Conservation (phyloP, 2,888 invertebrate genomes). For the Drosophila kuntzei region DNA sequence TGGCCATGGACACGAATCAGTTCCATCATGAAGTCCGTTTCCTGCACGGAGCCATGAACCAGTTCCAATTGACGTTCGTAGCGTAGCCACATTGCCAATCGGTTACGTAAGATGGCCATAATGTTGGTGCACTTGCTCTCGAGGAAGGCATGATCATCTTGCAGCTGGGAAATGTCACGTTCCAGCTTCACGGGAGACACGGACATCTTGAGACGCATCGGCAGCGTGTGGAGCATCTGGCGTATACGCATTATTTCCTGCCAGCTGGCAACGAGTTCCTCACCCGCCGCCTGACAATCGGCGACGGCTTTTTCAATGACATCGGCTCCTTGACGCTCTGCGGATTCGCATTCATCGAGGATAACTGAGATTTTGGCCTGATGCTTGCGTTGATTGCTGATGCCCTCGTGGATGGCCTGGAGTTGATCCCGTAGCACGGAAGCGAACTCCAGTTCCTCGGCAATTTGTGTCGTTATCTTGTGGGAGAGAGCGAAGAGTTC, state of each 20-base stretch:
- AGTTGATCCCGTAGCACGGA: conserved; percentile 91
- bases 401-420: conserved; percentile 90
- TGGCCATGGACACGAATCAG: conserved; percentile 93
- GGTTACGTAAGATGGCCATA: conserved; percentile 88
- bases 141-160: conserved; percentile 91
- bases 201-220: conserved; percentile 90
- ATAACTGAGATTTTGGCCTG: conserved; percentile 89
- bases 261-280: conserved; percentile 91
- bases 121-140: conserved; percentile 90
- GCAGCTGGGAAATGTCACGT: conserved; percentile 90
- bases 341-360: conserved; percentile 90
- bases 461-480: conserved; percentile 89
- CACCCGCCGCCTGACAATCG: conserved; percentile 90
- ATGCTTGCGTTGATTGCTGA: conserved; percentile 89
- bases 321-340: conserved; percentile 91
- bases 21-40: conserved; percentile 95
- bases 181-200: conserved; percentile 92
- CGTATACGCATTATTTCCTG: conserved; percentile 91
- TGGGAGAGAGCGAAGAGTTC: conserved; percentile 90
- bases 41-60: conserved; percentile 93
- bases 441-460: conserved; percentile 92
- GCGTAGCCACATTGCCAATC: conserved; percentile 90
- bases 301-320: conserved; percentile 91
- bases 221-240: conserved; percentile 91
- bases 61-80: conserved; percentile 92